Evolutionary conservation across 2,888 invertebrate species (phyloP), one percentile per base, ranked within the genome.

Genomic region (Pinctada fucata): DNA sequence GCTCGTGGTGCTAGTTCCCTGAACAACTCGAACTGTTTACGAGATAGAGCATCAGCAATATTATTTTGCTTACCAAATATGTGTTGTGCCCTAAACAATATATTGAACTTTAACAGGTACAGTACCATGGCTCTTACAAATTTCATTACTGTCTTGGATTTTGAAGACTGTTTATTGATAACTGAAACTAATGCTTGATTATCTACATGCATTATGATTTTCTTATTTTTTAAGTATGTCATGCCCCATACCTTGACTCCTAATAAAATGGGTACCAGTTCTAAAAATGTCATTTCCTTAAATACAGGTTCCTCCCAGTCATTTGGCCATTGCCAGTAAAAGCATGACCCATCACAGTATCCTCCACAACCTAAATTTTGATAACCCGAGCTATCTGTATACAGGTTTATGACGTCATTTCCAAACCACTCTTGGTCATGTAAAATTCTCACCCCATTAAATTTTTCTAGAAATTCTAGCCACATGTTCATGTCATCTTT

Each of bases 71-170:
- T 65, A 65, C 68, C 47, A 68, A 68, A 47, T 31, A 68, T 68
- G 68, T 68, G 58, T 52, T 52, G 6, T 52, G 58, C 5, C 10
- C 58, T 52, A 52, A 52, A 52, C 58, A 52, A 8, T 8, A 52
- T 52, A 45, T 68, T 68, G 3, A 68, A 45, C 31, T 68, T 45
- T 13, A 68, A 6, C 13, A 45, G 13, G 4, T 31, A 31, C 45
- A 65, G 45, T 47, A 68, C 47, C 68, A 68, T 45, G 13, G 31
- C 13, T 47, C 68, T 68, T 13, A 49, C 31, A 8, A 68, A 47
- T 47, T 47, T 68, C 68, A 68, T 68, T 68, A 68, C 68, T 68
- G 45, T 31, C 13, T 68, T 68, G 13, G 5, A 68, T 48, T n/a
- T 68, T 68, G 47, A 68, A 8, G 58, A 5, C 6, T 52, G 58